phyloP scores from a whole-genome alignment of 2,888 invertebrate genomes.

The Syrphus vitripennis region DNA sequence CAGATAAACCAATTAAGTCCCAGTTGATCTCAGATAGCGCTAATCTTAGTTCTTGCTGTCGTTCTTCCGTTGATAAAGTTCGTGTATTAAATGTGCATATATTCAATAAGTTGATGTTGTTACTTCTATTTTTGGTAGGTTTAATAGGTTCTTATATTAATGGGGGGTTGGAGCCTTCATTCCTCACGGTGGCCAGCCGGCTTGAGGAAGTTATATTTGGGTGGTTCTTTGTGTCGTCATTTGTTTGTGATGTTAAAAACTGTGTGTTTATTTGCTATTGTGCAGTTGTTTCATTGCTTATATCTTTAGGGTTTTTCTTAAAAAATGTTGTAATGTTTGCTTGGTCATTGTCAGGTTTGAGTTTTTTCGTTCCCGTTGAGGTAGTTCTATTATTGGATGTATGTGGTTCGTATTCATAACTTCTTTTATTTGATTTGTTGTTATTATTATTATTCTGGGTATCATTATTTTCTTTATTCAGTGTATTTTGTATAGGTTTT shows the following conservation, averaged over 20 bases:
- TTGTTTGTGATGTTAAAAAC: background rate
- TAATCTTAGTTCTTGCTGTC: background rate
- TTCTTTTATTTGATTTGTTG: too few species aligned
- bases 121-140: background rate
- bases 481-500: too few species aligned
- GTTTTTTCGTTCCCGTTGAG: background rate
- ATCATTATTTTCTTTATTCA: too few species aligned
- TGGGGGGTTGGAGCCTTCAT: constrained; percentile 14
- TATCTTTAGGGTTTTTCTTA: background rate
- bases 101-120: constrained; percentile 34
- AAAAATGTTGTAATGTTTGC: background rate
- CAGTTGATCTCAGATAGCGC: too few species aligned
- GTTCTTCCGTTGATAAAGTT: background rate
- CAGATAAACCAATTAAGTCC: too few species aligned
- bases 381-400: too few species aligned
- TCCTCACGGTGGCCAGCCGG: background rate
- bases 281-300: too few species aligned
- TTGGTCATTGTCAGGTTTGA: background rate
- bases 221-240: background rate
- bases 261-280: too few species aligned
- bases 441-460: too few species aligned
- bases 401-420: too few species aligned
- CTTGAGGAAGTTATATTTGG: background rate
- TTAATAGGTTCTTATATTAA: constrained; percentile 53
- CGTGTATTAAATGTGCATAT: constrained; percentile 66